Base-by-base conservation (phyloP, 2,888 invertebrate species). In the Podabrus alpinus region DNA sequence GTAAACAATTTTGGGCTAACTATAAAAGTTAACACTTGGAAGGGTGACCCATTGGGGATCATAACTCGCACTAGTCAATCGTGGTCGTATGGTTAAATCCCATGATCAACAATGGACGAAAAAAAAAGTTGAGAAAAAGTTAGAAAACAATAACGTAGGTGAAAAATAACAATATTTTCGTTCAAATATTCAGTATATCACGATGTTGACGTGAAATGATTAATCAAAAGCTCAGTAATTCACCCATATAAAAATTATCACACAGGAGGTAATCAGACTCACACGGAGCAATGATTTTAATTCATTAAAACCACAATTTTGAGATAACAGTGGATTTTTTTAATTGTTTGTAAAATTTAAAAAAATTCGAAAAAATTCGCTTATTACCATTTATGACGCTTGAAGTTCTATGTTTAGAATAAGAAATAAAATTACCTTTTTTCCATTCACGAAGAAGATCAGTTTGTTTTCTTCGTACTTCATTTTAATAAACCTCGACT, bases 371-470 rank as follows among this genome's bases (percentile, higher is more conserved):
- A 9, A 24, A 5, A 24, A 24, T 24, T 25, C 10, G 11, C 11
- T 11, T 11, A 9, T 25, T 25, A 25, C 25, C 2, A 25, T 11
- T 2, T n/a, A n/a, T n/a, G 3, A 11, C 10, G 11, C 25, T 10
- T 25, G 11, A 9, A 25, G 25, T 25, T 25, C 11, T 25, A 13
- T 29, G 11, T 29, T 29, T 3, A 25, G 2, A 25, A 29, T 25
- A 29, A 29, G 3, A 3, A 13, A 11, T 29, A 11, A 29, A 45
- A 45, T 64, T 21, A 90, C 90, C 88, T 90, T 89, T 79, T 88
- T 89, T 25, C 91, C 91, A 81, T 91, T 91, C 9, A 86, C 85
- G 70, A 82, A 86, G 81, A 86, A 86, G 17, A 85, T 82, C 66
- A 86, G 64, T n/a, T 64, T 19, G 17, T 15, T 15, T 19, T n/a